Evolutionary conservation across 1,140 invertebrate genomes (phyloP).

Genomic region (Achroia grisella): DNA sequence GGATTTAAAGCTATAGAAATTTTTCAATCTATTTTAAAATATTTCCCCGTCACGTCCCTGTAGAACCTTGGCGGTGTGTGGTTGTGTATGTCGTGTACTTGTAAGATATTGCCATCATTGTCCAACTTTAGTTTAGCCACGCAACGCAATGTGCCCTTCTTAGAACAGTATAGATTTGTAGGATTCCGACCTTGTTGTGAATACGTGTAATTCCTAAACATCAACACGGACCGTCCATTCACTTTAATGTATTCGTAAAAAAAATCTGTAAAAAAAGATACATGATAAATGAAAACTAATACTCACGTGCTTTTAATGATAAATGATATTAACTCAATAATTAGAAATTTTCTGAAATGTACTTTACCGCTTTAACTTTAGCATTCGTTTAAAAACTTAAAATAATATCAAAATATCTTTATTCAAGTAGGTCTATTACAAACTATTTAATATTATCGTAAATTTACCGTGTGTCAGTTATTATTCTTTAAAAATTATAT

Average conservation of each 20-base stretch:
- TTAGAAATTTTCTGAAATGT: too few species aligned
- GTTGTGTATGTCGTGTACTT: background rate
- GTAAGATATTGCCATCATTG: background rate
- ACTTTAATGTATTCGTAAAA: background rate
- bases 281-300: too few species aligned
- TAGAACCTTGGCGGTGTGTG: conserved; percentile 5
- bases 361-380: too few species aligned
- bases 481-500: too few species aligned
- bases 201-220: background rate
- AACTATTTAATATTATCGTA: too few species aligned
- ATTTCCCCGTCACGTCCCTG: background rate
- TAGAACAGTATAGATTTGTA: conserved; percentile 4
- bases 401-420: too few species aligned
- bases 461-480: too few species aligned
- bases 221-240: background rate
- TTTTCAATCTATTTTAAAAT: background rate
- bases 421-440: too few species aligned
- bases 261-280: background rate
- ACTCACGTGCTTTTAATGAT: too few species aligned
- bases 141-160: background rate
- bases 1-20: too few species aligned
- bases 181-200: background rate
- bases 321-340: too few species aligned
- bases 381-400: too few species aligned
- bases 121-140: conserved; percentile 1